Base-by-base conservation (phyloP, 1,140 invertebrate species). In the Drosophila navojoa region DNA sequence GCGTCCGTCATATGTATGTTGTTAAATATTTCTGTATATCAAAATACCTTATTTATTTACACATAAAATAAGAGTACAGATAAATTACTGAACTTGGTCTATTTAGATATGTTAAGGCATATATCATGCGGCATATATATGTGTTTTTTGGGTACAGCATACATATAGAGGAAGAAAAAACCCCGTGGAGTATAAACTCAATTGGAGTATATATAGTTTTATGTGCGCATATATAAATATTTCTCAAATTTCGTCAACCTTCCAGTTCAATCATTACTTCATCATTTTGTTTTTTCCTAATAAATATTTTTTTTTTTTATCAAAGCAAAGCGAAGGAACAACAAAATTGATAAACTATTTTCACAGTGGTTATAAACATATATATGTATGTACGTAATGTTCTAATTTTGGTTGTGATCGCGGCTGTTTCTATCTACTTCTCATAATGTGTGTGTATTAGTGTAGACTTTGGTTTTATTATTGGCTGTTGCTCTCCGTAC, bases 311-410 rank as follows among this genome's bases (percentile, higher is more conserved):
- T 32, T 35, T 35, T 67, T 68, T 63, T 63, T 71, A 71, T 64
- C 68, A 63, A 27, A 63, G 11, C 35, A 7, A 44, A 67, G n/a
- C 16, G 5, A 16, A 57, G 40, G 40, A 58, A 59, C 13, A 59
- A 44, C 47, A 47, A 29, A 63, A 64, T 67, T 54, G 62, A 72
- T 72, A 72, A 71, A 67, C 70, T 69, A 73, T 61, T 75, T 66
- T 68, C 40, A 75, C 45, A 53, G 74, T 67, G 66, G 49, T 70
- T 61, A 15, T 16, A 15, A n/a, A n/a, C n/a, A n/a, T n/a, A n/a
- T n/a, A n/a, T n/a, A n/a, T n/a, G n/a, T 16, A 16, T 52, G 35
- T 58, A 80, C 80, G 80, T 84, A 84, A 84, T 84, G 76, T 85
- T 82, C 81, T 84, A 84, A 77, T 61, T 84, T 85, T 54, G 72